Conservation (phyloP, 2,113 vertebrate species). For the Psophia crepitans region DNA sequence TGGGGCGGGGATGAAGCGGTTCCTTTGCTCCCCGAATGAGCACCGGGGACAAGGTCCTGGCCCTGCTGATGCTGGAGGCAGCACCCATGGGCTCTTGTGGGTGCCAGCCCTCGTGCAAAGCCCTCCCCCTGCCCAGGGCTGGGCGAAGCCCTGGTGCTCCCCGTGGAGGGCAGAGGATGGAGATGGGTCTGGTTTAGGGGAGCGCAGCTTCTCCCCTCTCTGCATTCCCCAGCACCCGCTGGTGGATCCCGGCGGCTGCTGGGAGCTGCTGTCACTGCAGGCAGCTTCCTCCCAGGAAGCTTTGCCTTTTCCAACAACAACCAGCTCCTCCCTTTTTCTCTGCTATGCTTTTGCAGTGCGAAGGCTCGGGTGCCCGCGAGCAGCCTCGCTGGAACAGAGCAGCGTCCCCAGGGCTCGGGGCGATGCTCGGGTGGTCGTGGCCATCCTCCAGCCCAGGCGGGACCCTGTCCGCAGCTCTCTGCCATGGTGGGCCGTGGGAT, state of each 20-base stretch:
- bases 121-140: not conserved
- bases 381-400: not conserved
- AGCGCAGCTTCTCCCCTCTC: not conserved
- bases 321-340: not conserved
- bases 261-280: not conserved
- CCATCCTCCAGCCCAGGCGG: not conserved
- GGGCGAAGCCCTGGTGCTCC: not conserved
- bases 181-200: not conserved
- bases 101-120: not conserved
- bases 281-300: not conserved
- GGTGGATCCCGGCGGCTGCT: not conserved
- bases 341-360: not conserved
- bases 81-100: not conserved
- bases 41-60: accelerated
- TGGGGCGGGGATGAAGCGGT: accelerated
- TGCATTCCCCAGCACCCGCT: not conserved
- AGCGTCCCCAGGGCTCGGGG: not conserved
- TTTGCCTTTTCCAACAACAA: not conserved
- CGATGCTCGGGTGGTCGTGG: not conserved
- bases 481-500: not conserved
- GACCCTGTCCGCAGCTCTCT: not conserved
- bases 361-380: not conserved
- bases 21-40: not conserved
- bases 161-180: too few species aligned
- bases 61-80: not conserved